phyloP scores from a whole-genome alignment of 1,140 invertebrate genomes.

The Cyclargus thomasi region DNA sequence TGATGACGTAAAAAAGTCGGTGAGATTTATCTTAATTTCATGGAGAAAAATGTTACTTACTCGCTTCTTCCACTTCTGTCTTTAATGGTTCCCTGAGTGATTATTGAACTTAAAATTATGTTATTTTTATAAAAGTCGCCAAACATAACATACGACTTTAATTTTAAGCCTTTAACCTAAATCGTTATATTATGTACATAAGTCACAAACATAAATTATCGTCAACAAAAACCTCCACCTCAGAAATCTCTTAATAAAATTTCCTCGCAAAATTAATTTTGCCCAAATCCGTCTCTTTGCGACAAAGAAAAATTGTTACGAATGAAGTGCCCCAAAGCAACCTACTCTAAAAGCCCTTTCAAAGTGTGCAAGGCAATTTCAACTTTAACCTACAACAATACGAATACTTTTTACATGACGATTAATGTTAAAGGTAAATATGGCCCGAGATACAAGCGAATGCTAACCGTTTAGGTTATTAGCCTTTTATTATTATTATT shows the following conservation, averaged over 20 bases:
- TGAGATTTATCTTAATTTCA: too few relatives aligned
- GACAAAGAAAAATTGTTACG: constrained; percentile 73
- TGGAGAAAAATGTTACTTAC: too few relatives aligned
- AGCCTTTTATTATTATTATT: too few relatives aligned
- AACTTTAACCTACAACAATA: constrained; percentile 25
- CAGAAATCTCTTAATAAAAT: constrained; percentile 64
- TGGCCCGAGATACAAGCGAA: constrained; percentile 27
- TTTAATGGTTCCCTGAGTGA: too few relatives aligned
- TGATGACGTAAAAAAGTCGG: too few relatives aligned
- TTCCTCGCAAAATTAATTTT: constrained; percentile 57
- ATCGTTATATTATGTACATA: not conserved
- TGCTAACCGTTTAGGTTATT: too few relatives aligned
- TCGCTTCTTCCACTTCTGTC: too few relatives aligned
- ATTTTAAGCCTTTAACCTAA: not conserved
- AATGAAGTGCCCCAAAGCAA: constrained; percentile 55
- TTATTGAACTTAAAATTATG: not conserved
- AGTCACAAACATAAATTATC: constrained; percentile 22
- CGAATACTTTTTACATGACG: constrained; percentile 27
- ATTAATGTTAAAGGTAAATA: constrained; percentile 20
- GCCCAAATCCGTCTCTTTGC: constrained; percentile 66
- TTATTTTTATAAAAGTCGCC: not conserved
- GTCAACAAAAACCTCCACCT: constrained; percentile 38
- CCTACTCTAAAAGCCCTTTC: constrained; percentile 47
- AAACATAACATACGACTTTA: not conserved
- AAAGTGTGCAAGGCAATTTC: constrained; percentile 21